Conservation (phyloP, 2,797 vertebrate species). For the Cygnus olor region DNA sequence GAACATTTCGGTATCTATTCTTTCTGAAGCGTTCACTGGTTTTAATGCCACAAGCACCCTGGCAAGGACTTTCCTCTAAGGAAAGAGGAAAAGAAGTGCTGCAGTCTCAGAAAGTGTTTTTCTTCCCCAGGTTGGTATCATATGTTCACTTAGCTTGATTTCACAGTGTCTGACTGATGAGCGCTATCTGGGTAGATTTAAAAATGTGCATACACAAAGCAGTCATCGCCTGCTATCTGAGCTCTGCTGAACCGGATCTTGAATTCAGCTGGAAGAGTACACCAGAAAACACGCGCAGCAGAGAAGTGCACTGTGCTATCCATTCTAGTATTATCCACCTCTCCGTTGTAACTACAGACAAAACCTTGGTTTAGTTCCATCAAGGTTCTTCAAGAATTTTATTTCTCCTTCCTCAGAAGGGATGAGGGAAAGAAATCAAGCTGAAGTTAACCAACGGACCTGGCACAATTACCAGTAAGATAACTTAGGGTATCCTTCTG, state of each 20-base stretch:
- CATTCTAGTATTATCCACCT: neutral
- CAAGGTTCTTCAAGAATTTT: neutral
- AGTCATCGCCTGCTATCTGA: fast-evolving
- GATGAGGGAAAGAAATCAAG: neutral
- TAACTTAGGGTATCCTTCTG: neutral
- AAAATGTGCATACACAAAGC: fast-evolving
- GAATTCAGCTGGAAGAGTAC: neutral
- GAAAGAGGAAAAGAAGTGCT: neutral
- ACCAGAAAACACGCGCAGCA: neutral
- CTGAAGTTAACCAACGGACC: neutral
- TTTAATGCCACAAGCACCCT: neutral
- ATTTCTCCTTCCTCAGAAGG: neutral
- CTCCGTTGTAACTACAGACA: neutral
- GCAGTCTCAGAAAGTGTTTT: neutral
- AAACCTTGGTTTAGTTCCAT: neutral
- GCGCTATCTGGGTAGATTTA: neutral
- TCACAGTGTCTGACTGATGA: neutral
- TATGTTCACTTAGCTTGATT: neutral
- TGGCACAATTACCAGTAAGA: neutral
- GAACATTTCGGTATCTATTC: neutral
- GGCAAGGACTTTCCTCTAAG: neutral
- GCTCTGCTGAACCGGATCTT: neutral
- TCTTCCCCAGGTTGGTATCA: neutral
- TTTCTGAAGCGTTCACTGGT: neutral
- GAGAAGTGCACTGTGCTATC: fast-evolving